A percentile compares a stretch with the other conserved stretches of the same genome.
Evolutionary conservation across 64 coral and sea anemone genomes (phyloP).

Genomic region (Acropora tenuis): DNA sequence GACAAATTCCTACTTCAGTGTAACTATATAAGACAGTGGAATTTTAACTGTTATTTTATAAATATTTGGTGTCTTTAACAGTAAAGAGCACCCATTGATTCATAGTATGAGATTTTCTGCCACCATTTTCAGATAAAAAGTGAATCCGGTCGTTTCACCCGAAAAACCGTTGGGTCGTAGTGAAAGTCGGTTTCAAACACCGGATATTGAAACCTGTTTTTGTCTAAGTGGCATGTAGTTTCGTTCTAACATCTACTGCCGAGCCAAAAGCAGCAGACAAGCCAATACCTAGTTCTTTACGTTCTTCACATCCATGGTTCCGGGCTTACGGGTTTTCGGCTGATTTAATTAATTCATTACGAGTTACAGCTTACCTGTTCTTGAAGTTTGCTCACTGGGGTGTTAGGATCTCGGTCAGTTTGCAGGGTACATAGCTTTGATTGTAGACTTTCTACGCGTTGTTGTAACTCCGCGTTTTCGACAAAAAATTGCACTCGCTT

Average conservation of each 20-base stretch:
- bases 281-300: too few species aligned
- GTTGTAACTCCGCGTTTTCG: not conserved
- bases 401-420: not conserved
- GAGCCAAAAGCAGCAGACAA: too few species aligned
- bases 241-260: too few species aligned
- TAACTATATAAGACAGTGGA: not conserved
- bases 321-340: not conserved
- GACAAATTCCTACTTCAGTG: not conserved
- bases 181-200: too few species aligned
- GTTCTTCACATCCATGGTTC: too few species aligned
- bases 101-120: too few species aligned
- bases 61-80: not conserved
- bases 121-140: too few species aligned
- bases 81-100: too few species aligned
- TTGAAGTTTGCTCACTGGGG: slow-evolving; percentile 30
- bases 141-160: too few species aligned
- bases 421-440: slow-evolving; percentile 4
- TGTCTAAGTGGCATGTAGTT: too few species aligned
- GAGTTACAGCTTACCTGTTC: not conserved
- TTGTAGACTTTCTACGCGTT: slow-evolving; percentile 7
- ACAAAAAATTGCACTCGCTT: not conserved
- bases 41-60: not conserved
- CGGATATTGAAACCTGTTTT: too few species aligned
- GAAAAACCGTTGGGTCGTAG: too few species aligned
- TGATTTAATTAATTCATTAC: slow-evolving; percentile 6